A percentile compares a stretch with the other conserved stretches of the same genome.
Evolutionary conservation across 2,888 invertebrate species (phyloP).

Genomic region (Tipula helvola): DNA sequence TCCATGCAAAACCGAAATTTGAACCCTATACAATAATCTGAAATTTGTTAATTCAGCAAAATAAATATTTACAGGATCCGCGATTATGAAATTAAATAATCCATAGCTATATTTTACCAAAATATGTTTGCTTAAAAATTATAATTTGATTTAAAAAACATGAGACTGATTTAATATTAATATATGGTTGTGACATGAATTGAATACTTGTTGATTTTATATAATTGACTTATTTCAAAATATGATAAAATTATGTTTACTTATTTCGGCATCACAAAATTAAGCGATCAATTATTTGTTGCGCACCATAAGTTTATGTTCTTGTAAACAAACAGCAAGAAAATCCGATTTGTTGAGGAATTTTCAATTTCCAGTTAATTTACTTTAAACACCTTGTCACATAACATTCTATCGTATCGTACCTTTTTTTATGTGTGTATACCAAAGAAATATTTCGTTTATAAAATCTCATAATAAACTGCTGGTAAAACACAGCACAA

Average conservation of each 20-base stretch:
- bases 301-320: not conserved
- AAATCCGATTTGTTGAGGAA: not conserved
- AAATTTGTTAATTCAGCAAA: not conserved
- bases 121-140: not conserved
- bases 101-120: not conserved
- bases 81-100: not conserved
- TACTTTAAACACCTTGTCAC: not conserved
- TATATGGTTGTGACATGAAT: not conserved
- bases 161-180: not conserved
- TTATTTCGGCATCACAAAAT: not conserved
- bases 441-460: not conserved
- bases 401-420: not conserved
- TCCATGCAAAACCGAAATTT: not conserved
- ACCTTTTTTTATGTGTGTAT: not conserved
- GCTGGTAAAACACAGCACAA: not conserved
- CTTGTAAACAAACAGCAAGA: not conserved
- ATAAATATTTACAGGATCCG: not conserved
- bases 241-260: not conserved
- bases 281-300: not conserved
- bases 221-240: not conserved
- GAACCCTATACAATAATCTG: not conserved
- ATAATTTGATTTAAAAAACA: not conserved
- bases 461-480: not conserved
- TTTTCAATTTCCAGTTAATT: not conserved
- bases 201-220: not conserved